Percentiles rank a stretch among this genome's conserved stretches.
Evolutionary conservation across 2,113 vertebrate genomes (phyloP).

Genomic region (Nibea coibor): DNA sequence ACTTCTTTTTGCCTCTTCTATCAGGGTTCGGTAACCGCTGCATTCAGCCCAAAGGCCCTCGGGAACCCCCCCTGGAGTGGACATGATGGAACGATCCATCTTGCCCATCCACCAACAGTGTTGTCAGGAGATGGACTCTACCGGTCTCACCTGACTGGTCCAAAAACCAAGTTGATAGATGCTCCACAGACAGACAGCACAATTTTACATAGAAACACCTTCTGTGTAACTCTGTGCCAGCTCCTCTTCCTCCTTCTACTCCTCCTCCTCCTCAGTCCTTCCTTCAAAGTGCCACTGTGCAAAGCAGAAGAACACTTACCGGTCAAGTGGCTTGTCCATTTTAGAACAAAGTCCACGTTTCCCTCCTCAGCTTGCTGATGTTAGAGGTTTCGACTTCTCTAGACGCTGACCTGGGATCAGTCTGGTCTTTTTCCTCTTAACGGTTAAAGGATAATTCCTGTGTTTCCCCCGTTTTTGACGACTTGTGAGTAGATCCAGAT

Average conservation of each 20-base stretch:
- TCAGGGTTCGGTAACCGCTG: slow-evolving; percentile 93
- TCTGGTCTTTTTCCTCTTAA: slow-evolving; percentile 76
- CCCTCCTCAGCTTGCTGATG: slow-evolving; percentile 46
- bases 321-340: slow-evolving; percentile 49
- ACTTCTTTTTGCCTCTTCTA: slow-evolving; percentile 29
- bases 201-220: slow-evolving; percentile 55
- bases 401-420: slow-evolving; percentile 54
- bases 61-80: slow-evolving; percentile 92
- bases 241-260: slow-evolving; percentile 69
- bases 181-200: slow-evolving; percentile 49
- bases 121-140: slow-evolving; percentile 50
- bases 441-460: slow-evolving; percentile 54
- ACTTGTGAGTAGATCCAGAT: slow-evolving; percentile 33
- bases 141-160: slow-evolving; percentile 77
- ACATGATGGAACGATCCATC: slow-evolving; percentile 86
- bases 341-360: slow-evolving; percentile 61
- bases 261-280: slow-evolving; percentile 68
- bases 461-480: not conserved
- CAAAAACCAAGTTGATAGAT: slow-evolving; percentile 70
- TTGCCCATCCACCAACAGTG: slow-evolving; percentile 47
- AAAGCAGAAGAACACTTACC: slow-evolving; percentile 71
- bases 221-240: slow-evolving; percentile 60
- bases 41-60: slow-evolving; percentile 92
- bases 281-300: slow-evolving; percentile 84
- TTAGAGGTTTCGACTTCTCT: slow-evolving; percentile 41